Base-by-base conservation (phyloP, 2,888 invertebrate genomes). In the Thera obeliscata region DNA sequence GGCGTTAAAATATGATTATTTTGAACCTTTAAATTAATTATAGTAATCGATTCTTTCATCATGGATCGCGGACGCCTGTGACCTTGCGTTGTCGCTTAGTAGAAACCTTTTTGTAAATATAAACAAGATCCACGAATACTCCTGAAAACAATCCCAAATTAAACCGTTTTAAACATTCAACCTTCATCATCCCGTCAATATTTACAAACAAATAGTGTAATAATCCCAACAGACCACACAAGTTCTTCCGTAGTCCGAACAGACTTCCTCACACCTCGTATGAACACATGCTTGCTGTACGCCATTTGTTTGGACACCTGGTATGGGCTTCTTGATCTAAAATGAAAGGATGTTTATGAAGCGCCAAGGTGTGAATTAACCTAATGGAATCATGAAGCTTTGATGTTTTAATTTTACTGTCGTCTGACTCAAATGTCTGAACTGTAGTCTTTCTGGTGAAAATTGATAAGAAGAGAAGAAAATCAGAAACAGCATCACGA, bases 301-400 rank as follows among this genome's bases (percentile, higher is more conserved):
- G 61, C 49, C 60, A 61, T 70, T 62, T 76, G 71, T 76, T 75
- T 75, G 68, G 67, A 74, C 75, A 75, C 71, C 75, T 76, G 76
- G 69, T 61, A 55, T 9, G 61, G 54, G 22, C 35, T 55, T 61
- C 35, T 11, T 49, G 9, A 36, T 38, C 12, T 41, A 56, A 56
- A 35, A 65, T 58, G 9, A 36, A 46, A 9, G 48, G 33, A 57
- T 48, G 49, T 46, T 36, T 54, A 57, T 56, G 33, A 43, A 41
- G 3, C 5, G 56, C 5, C 9, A 12, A 49, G n/a, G 49, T 65
- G 48, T 33, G 33, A 49, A 41, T 64, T 59, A 41, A 41, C 41
- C 41, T 41, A 41, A 41, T 41, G 41, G 41, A 41, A 22, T 22
- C 22, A 22, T 48, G 59, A n/a, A 41, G 60, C 36, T 50, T 43